These are phyloP conservation scores for Fregetta grallaria DNA, from an alignment of 2,113 vertebrate genomes.

Conservation along the genomic window DNA sequence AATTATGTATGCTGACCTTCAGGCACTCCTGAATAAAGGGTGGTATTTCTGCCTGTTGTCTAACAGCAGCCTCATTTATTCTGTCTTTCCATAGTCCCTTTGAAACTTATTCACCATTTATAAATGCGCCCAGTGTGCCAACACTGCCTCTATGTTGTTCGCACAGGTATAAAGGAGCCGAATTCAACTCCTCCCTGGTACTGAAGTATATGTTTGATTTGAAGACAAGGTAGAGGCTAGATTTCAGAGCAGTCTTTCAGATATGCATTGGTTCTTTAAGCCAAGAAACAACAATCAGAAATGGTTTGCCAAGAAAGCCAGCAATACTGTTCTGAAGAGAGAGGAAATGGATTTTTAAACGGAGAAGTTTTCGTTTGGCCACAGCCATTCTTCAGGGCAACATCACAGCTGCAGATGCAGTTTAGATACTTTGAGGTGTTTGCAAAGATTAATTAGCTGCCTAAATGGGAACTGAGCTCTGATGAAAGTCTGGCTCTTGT, in stretches of 20 bases:
- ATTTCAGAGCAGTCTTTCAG: background rate
- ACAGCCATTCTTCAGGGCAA: constrained; percentile 19
- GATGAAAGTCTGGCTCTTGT: constrained; percentile 25
- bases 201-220: background rate
- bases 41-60: background rate
- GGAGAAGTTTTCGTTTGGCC: background rate
- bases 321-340: background rate
- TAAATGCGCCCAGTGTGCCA: background rate
- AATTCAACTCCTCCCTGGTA: background rate
- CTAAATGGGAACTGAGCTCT: constrained; percentile 18
- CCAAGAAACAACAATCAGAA: background rate
- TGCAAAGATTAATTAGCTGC: constrained; percentile 52
- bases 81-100: background rate
- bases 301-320: background rate
- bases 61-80: background rate
- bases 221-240: background rate
- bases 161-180: background rate
- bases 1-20: background rate
- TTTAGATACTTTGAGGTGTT: constrained; percentile 40
- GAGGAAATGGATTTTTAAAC: background rate
- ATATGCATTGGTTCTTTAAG: background rate
- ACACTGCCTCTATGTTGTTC: background rate
- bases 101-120: background rate
- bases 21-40: background rate
- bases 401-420: constrained; percentile 6